phyloP scores from a whole-genome alignment of 2,797 vertebrate species.

The Melanotaenia nigrans region DNA sequence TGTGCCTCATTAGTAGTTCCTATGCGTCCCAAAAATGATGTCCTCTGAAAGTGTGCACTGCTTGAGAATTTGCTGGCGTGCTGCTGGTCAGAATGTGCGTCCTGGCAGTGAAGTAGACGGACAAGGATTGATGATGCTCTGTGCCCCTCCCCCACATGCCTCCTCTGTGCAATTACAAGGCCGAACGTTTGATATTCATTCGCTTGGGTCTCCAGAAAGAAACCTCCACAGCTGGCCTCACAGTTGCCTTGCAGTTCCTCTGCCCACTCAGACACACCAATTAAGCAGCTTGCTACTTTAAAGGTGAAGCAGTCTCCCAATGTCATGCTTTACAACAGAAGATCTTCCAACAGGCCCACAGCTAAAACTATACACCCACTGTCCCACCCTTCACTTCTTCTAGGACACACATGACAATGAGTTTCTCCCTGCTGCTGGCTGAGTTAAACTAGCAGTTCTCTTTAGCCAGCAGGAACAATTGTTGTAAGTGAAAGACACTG shows the following conservation, averaged over 20 bases:
- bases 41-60: constrained; percentile 11
- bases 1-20: constrained; percentile 58
- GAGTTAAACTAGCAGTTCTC: constrained; percentile 21
- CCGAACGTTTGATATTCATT: constrained; percentile 54
- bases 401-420: constrained; percentile 31
- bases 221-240: constrained; percentile 41
- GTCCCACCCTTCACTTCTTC: constrained; percentile 16
- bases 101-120: constrained; percentile 48
- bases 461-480: constrained; percentile 15
- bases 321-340: constrained; percentile 30
- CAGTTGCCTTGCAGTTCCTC: constrained; percentile 44
- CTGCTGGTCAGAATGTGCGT: constrained; percentile 32
- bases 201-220: constrained; percentile 47
- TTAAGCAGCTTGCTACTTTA: constrained; percentile 55
- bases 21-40: constrained; percentile 32
- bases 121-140: constrained; percentile 42
- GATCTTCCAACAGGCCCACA: constrained; percentile 37
- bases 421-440: constrained; percentile 25
- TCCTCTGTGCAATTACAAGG: constrained; percentile 56
- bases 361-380: constrained; percentile 23
- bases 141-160: constrained; percentile 25
- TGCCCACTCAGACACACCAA: constrained; percentile 62
- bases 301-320: constrained; percentile 56
- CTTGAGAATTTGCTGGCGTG: constrained; percentile 2
- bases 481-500: constrained; percentile 21